Evolutionary conservation across 2,888 invertebrate genomes (phyloP).

Genomic region (Syrista parreyssii): DNA sequence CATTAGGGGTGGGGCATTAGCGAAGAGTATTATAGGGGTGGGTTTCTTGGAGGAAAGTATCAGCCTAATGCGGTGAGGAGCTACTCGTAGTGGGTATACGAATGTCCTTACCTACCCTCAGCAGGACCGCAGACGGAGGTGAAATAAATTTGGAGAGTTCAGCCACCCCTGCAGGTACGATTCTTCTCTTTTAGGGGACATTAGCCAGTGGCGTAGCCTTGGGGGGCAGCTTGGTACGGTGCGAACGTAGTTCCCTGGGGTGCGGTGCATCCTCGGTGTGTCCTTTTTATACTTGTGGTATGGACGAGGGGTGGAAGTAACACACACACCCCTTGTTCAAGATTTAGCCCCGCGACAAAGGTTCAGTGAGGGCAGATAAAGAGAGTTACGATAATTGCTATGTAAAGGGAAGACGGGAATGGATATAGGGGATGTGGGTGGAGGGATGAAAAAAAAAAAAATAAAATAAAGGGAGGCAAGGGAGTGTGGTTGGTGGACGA

Average conservation of each 20-base stretch:
- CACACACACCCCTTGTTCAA: not conserved
- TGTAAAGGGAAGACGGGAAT: slow-evolving; percentile 28
- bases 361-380: slow-evolving; percentile 40
- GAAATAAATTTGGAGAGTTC: slow-evolving; percentile 17
- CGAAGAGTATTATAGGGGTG: not conserved
- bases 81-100: not conserved
- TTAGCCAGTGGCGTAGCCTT: slow-evolving; percentile 18
- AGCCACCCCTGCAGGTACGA: slow-evolving; percentile 18
- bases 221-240: slow-evolving; percentile 15
- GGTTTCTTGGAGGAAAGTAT: not conserved
- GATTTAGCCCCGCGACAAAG: slow-evolving; percentile 11
- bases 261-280: slow-evolving; percentile 10
- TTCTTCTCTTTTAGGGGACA: slow-evolving; percentile 35
- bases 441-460: not conserved
- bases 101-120: not conserved
- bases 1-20: not conserved
- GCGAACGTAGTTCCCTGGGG: slow-evolving; percentile 29
- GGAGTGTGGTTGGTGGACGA: not conserved
- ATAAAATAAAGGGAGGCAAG: not conserved
- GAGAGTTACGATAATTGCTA: slow-evolving; percentile 56
- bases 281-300: not conserved
- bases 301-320: slow-evolving; percentile 7
- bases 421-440: not conserved
- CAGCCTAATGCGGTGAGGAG: not conserved
- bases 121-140: slow-evolving; percentile 13